Percentiles rank a stretch among this genome's conserved stretches.
These are phyloP conservation scores for Lordiphosa andalusiaca DNA, from an alignment of 2,888 invertebrate genomes.

Conservation along the genomic window DNA sequence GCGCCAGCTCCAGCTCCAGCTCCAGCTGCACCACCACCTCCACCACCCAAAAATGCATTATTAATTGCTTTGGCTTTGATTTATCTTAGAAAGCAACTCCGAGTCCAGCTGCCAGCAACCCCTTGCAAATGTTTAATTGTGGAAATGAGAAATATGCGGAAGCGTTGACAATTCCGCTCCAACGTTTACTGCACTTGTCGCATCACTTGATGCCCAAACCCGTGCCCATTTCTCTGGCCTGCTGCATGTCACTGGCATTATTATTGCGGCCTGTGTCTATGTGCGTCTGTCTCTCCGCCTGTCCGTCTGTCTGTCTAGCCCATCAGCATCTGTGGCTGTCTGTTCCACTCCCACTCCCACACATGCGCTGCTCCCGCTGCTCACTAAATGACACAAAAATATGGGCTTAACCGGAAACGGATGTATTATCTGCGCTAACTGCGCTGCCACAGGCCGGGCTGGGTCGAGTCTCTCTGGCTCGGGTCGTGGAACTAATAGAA, in stretches of 20 bases:
- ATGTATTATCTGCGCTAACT: constrained; percentile 81
- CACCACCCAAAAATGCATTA: constrained; percentile 45
- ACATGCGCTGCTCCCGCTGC: constrained; percentile 19
- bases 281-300: constrained; percentile 3
- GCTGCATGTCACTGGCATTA: constrained; percentile 58
- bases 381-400: constrained; percentile 77
- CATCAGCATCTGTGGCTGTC: constrained; percentile 71
- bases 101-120: constrained; percentile 22
- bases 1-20: constrained; percentile 7
- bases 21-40: neutral
- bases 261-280: constrained; percentile 17
- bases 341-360: constrained; percentile 51
- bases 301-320: constrained; percentile 40
- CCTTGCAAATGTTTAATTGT: constrained; percentile 69
- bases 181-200: constrained; percentile 71
- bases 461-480: constrained; percentile 40
- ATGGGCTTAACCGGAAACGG: constrained; percentile 81
- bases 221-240: constrained; percentile 13
- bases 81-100: constrained; percentile 55
- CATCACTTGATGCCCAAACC: constrained; percentile 64
- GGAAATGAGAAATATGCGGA: constrained; percentile 76
- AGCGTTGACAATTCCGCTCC: constrained; percentile 74
- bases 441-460: constrained; percentile 69
- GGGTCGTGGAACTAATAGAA: constrained; percentile 75
- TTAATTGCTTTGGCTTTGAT: constrained; percentile 68